These are phyloP conservation scores for Bombylius major DNA, from an alignment of 2,888 invertebrate genomes.

Conservation along the genomic window DNA sequence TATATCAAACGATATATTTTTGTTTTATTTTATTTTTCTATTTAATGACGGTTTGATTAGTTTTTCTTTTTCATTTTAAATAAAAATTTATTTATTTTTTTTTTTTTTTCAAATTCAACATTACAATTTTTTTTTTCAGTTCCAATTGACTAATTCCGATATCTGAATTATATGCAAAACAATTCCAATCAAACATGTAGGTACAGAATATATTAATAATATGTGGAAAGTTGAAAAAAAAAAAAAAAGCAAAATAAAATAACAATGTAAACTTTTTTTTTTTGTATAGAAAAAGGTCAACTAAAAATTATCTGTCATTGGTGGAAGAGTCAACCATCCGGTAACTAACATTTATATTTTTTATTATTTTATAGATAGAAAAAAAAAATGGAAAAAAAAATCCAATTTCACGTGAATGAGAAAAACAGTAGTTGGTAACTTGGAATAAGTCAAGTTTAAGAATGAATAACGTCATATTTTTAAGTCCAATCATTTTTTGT, in stretches of 20 bases:
- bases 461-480: too few species aligned
- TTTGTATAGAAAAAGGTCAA: not conserved
- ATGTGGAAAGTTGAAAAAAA: not conserved
- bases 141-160: conserved; percentile 7
- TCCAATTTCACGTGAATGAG: too few species aligned
- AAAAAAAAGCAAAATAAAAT: not conserved
- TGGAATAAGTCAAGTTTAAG: too few species aligned
- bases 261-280: not conserved
- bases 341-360: not conserved
- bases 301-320: not conserved
- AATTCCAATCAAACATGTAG: conserved; percentile 5
- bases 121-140: not conserved
- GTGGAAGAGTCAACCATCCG: not conserved
- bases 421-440: too few species aligned
- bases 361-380: too few species aligned
- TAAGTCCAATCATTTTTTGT: too few species aligned
- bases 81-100: conserved; percentile 2
- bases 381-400: too few species aligned
- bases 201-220: not conserved
- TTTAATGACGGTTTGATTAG: too few species aligned
- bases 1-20: too few species aligned
- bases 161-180: conserved; percentile 8
- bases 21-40: too few species aligned
- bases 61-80: not conserved
- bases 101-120: too few species aligned